A percentile compares a stretch with the other conserved stretches of the same genome.
These are phyloP conservation scores for Ctenochaetus hawaiiensis DNA, from an alignment of 2,797 vertebrate species.

Conservation along the genomic window DNA sequence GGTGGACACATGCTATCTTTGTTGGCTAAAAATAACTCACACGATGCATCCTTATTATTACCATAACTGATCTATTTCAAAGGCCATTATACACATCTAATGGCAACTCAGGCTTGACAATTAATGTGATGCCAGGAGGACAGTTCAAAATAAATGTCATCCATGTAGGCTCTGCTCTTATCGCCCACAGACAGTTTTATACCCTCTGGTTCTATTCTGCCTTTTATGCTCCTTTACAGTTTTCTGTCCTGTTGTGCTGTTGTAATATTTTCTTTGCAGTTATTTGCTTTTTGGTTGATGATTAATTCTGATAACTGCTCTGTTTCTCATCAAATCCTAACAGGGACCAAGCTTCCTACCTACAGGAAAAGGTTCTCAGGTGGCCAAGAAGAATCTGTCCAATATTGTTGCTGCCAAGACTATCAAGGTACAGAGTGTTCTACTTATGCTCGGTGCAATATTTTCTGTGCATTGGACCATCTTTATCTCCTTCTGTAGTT, in stretches of 20 bases:
- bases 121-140: conserved; percentile 32
- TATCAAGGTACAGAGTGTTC: conserved; percentile 88
- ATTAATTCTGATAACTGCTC: conserved; percentile 47
- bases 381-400: conserved; percentile 74
- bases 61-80: conserved; percentile 25
- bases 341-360: conserved; percentile 83
- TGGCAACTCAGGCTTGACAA: conserved; percentile 1
- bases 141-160: conserved; percentile 19
- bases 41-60: neutral
- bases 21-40: too few relatives aligned
- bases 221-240: conserved; percentile 29
- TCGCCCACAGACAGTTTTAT: conserved; percentile 11
- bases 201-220: conserved; percentile 20
- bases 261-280: conserved; percentile 26
- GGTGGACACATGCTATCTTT: too few relatives aligned
- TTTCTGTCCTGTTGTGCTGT: conserved; percentile 9
- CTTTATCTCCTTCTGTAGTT: conserved; percentile 33
- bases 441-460: conserved; percentile 12
- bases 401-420: conserved; percentile 82
- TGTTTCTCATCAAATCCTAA: conserved; percentile 65
- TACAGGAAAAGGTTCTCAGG: conserved; percentile 42
- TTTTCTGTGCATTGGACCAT: conserved; percentile 21
- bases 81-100: conserved; percentile 17
- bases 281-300: conserved; percentile 38
- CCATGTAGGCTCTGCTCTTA: conserved; percentile 25